Percentiles rank a stretch among this genome's conserved stretches.
Evolutionary conservation across 2,888 invertebrate genomes (phyloP).

Genomic region (Frankliniella fusca): DNA sequence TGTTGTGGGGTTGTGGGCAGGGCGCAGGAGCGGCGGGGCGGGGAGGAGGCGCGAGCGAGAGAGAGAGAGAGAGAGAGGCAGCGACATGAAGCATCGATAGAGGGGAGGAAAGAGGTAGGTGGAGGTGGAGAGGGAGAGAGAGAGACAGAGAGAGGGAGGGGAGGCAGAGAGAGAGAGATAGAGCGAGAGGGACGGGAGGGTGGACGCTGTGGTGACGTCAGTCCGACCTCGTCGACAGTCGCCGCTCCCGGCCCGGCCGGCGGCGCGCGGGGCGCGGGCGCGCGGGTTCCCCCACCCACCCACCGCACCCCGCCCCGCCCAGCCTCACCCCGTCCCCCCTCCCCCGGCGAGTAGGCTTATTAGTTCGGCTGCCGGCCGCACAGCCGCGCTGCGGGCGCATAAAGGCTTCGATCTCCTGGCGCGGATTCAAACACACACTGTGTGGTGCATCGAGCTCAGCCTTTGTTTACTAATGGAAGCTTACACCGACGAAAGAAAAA

Average conservation of each 20-base stretch:
- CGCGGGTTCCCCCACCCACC: background rate
- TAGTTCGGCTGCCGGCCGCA: background rate
- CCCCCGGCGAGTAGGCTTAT: background rate
- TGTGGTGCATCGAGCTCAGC: too few relatives aligned
- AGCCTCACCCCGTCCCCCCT: background rate
- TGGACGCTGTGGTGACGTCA: conserved; percentile 13
- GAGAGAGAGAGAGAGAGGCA: background rate
- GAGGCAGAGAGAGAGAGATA: background rate
- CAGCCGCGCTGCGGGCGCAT: background rate
- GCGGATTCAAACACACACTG: background rate
- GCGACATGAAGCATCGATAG: background rate
- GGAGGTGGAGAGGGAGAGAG: background rate
- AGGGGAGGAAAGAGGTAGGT: background rate
- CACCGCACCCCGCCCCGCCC: background rate
- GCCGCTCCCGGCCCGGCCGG: background rate
- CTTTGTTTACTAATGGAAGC: too few relatives aligned
- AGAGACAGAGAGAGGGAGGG: background rate
- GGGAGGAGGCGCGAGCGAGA: background rate
- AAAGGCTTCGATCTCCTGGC: background rate
- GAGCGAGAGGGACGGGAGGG: too few relatives aligned
- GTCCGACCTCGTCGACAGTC: conserved; percentile 4
- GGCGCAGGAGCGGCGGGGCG: background rate
- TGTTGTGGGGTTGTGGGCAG: background rate
- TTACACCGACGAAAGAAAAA: background rate
- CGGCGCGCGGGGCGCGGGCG: background rate